phyloP scores from a whole-genome alignment of 2,113 vertebrate genomes.

The Peromyscus californicus region DNA sequence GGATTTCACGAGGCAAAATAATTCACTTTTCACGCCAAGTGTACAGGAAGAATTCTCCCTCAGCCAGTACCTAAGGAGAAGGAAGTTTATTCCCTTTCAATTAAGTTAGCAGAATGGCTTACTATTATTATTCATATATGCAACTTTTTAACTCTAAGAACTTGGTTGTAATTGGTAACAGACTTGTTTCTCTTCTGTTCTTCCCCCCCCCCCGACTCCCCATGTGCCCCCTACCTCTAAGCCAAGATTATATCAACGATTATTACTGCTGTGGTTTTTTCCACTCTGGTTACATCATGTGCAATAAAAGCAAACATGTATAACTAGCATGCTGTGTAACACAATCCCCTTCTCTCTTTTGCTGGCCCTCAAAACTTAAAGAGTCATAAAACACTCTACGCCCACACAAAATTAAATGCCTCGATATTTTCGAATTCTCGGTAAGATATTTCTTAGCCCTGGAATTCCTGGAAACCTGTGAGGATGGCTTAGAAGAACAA shows the following conservation, averaged over 20 bases:
- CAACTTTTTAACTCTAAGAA: conserved; percentile 45
- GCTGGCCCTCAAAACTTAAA: conserved; percentile 78
- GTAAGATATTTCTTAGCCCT: conserved; percentile 87
- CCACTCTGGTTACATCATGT: conserved; percentile 73
- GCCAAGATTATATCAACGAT: conserved; percentile 79
- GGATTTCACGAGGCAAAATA: conserved; percentile 42
- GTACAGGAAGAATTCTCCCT: conserved; percentile 31
- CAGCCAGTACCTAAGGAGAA: conserved; percentile 27
- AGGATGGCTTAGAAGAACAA: conserved; percentile 83
- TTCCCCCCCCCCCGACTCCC: background rate
- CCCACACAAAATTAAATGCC: conserved; percentile 83
- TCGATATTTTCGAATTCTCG: conserved; percentile 86
- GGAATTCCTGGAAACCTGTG: conserved; percentile 92
- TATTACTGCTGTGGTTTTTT: conserved; percentile 72
- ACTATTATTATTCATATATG: conserved; percentile 46
- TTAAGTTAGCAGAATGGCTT: conserved; percentile 26
- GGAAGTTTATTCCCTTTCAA: background rate
- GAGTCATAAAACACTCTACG: conserved; percentile 77
- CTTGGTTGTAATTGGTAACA: conserved; percentile 71
- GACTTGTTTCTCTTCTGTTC: conserved; percentile 28
- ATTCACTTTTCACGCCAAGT: conserved; percentile 50
- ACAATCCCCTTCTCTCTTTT: conserved; percentile 80
- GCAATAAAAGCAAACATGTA: conserved; percentile 83
- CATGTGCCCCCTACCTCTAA: background rate
- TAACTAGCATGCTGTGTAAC: conserved; percentile 75